Conservation (phyloP, 2,113 vertebrate genomes). For the Tetraodon nigroviridis region DNA sequence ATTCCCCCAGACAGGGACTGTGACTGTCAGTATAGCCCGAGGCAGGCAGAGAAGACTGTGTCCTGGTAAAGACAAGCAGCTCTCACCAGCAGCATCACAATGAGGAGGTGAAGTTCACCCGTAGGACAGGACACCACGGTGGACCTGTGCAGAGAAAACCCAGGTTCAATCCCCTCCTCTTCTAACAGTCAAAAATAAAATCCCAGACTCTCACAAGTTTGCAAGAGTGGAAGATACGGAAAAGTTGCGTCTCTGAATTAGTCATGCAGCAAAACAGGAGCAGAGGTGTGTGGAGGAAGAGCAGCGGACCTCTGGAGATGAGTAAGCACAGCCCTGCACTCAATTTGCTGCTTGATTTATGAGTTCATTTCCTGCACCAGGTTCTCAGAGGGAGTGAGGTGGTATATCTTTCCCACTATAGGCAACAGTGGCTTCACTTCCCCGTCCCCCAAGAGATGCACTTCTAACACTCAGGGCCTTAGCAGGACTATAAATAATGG, state of each 20-base stretch:
- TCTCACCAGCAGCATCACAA: conserved; percentile 49
- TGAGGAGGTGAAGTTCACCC: conserved; percentile 44
- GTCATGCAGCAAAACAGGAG: conserved; percentile 55
- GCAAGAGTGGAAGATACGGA: conserved; percentile 8
- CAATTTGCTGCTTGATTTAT: conserved; percentile 71
- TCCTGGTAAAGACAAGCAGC: conserved; percentile 36
- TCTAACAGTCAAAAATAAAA: conserved; percentile 22
- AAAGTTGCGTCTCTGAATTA: conserved; percentile 46
- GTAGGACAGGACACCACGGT: conserved; percentile 29
- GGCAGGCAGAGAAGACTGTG: conserved; percentile 32
- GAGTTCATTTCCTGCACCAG: conserved; percentile 62
- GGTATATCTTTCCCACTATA: conserved; percentile 60
- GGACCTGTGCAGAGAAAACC: not conserved
- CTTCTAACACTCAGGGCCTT: conserved; percentile 44
- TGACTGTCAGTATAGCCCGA: conserved; percentile 44
- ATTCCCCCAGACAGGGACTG: conserved; percentile 52
- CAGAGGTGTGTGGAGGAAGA: conserved; percentile 58
- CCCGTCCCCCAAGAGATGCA: conserved; percentile 52
- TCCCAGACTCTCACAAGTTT: conserved; percentile 33
- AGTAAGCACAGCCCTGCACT: conserved; percentile 63
- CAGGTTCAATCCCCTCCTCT: not conserved
- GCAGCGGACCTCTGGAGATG: conserved; percentile 66
- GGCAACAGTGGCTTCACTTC: conserved; percentile 53
- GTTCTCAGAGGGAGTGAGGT: conserved; percentile 60
- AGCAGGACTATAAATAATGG: conserved; percentile 63